Percentiles rank a stretch among this genome's conserved stretches.
Conservation (phyloP, 2,113 vertebrate species). For the Stigmatopora argus region DNA sequence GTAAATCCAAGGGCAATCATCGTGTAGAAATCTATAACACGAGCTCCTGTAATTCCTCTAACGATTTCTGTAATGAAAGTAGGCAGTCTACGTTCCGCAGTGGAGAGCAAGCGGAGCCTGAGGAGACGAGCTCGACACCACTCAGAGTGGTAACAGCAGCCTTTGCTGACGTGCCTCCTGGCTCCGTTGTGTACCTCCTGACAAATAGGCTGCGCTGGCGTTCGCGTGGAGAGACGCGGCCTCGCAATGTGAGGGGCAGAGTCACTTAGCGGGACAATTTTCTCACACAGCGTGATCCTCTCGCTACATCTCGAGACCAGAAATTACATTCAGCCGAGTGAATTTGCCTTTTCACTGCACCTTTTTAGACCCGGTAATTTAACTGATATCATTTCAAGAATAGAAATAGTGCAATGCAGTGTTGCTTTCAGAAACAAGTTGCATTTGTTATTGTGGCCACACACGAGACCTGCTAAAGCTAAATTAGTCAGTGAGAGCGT, state of each 20-base stretch:
- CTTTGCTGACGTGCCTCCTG: conserved; percentile 49
- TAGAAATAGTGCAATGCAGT: background rate
- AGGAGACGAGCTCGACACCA: conserved; percentile 59
- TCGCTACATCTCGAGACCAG: conserved; percentile 46
- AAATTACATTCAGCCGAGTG: conserved; percentile 55
- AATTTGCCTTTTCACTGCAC: conserved; percentile 16
- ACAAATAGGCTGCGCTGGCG: conserved; percentile 54
- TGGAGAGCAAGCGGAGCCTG: conserved; percentile 38
- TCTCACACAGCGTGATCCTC: conserved; percentile 59
- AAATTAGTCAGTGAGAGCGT: too few relatives aligned
- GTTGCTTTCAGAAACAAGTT: background rate
- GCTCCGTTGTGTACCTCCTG: conserved; percentile 61
- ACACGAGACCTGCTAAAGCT: too few relatives aligned
- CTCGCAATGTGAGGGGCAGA: conserved; percentile 55
- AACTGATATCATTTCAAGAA: background rate
- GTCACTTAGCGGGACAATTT: conserved; percentile 66
- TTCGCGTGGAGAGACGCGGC: conserved; percentile 59
- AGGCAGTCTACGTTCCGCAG: conserved; percentile 48
- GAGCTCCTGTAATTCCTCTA: conserved; percentile 58
- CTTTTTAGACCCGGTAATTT: background rate
- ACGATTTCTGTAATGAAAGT: conserved; percentile 68
- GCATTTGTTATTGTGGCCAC: too few relatives aligned
- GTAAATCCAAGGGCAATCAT: conserved; percentile 51
- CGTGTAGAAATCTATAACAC: conserved; percentile 37
- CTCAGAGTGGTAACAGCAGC: conserved; percentile 57